Evolutionary conservation across 2,888 invertebrate genomes (phyloP).

Genomic region (Drosophila picticornis): DNA sequence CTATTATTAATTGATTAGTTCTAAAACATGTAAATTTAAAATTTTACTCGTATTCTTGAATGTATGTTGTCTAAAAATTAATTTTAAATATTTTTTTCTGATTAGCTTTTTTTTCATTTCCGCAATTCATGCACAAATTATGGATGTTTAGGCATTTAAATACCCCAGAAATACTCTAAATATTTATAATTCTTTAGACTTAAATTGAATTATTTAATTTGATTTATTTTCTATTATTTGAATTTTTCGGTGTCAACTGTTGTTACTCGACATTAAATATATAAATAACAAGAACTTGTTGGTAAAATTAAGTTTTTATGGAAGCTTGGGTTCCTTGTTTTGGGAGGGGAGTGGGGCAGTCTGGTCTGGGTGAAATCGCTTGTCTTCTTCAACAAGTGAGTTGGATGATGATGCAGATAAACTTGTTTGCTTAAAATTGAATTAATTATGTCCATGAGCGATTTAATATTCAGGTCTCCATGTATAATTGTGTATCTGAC

Average conservation of each 20-base stretch:
- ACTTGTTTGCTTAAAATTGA: background rate
- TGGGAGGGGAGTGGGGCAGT: background rate
- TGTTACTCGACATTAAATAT: background rate
- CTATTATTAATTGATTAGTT: background rate
- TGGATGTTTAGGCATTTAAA: too few relatives aligned
- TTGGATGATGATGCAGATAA: background rate
- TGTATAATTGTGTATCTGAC: background rate
- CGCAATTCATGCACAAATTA: too few relatives aligned
- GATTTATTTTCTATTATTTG: background rate
- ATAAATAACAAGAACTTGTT: background rate
- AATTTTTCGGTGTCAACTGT: background rate
- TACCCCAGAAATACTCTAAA: too few relatives aligned
- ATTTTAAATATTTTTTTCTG: too few relatives aligned
- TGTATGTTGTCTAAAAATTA: background rate
- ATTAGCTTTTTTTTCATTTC: too few relatives aligned
- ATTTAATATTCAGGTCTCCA: background rate
- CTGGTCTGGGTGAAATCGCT: background rate
- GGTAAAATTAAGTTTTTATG: background rate
- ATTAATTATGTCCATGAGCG: background rate
- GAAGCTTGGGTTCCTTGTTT: background rate
- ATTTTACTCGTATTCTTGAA: background rate
- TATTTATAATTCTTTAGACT: background rate
- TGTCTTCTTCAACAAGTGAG: background rate
- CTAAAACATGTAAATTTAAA: background rate
- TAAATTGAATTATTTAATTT: background rate